Base-by-base conservation (phyloP, 2,113 vertebrate genomes). In the Prunella fulvescens region DNA sequence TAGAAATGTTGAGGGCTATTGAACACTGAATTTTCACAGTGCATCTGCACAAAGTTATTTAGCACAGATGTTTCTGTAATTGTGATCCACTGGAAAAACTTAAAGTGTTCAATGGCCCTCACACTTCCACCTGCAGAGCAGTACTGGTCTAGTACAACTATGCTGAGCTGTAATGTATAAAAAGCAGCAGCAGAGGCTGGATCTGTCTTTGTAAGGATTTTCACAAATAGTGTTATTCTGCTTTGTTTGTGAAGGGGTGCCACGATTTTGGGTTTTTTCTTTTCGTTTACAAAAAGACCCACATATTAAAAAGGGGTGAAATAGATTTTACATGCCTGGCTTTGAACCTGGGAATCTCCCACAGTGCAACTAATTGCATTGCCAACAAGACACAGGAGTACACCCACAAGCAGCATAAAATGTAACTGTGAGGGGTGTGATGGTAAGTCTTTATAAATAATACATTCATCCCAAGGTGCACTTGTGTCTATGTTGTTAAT, bases 301-400 rank as follows among this genome's bases (percentile, higher is more conserved):
- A 86, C 81, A 29, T 95, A 96, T 96, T 96, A 95, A 93, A 95
- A 96, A 93, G 95, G 90, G 92, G 82, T 93, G 94, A 97, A 95
- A 96, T 95, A 84, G 96, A 95, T 96, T 95, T 96, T 96, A 95
- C 96, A 91, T 93, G 66, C n/a, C 97, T 93, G 83, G 96, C 98
- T 98, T 97, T 98, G 97, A 98, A 98, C 97, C 96, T 97, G 94
- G 39, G 72, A 97, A 92, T 97, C 97, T 97, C 98, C 97, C 96
- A 96, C 79, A 15, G 98, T 95, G 98, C 96, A 97, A 97, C 97
- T 98, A 98, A 98, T 98, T 98, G 96, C 97, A 96, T 93, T 94
- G 92, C 97, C 97, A 97, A 97, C 83, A 91, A 97, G 95, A 96
- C 92, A 50, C 96, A 97, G 96, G 95, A 94, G 94, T 93, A 94